These are phyloP conservation scores for Baronia brevicornis DNA, from an alignment of 2,888 invertebrate species.

Conservation along the genomic window DNA sequence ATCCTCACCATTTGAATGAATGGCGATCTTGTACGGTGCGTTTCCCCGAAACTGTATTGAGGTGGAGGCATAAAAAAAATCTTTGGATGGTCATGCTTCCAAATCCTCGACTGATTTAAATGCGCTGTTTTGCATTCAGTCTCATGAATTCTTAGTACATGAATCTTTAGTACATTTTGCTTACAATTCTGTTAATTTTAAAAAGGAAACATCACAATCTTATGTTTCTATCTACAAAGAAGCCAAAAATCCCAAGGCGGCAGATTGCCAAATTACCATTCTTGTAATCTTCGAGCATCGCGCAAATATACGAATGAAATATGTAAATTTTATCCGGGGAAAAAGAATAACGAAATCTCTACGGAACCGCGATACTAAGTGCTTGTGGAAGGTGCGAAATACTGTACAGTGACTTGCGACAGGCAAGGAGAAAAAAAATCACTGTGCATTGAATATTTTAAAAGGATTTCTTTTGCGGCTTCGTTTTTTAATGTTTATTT, in stretches of 20 bases:
- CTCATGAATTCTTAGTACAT: too few species aligned
- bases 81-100: too few species aligned
- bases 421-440: constrained; percentile 21
- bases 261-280: constrained; percentile 46
- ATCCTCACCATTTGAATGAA: too few species aligned
- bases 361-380: constrained; percentile 32
- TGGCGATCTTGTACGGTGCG: too few species aligned
- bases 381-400: constrained; percentile 46
- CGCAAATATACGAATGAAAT: constrained; percentile 50
- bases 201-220: constrained; percentile 3
- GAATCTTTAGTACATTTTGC: too few species aligned
- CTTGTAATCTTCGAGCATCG: constrained; percentile 48
- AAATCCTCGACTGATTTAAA: too few species aligned
- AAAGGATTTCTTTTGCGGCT: constrained; percentile 43
- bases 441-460: constrained; percentile 54
- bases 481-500: constrained; percentile 59
- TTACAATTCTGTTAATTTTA: too few species aligned
- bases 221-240: constrained; percentile 5
- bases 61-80: too few species aligned
- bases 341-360: constrained; percentile 31
- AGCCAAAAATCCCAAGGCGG: constrained; percentile 26
- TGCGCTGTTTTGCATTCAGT: too few species aligned
- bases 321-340: constrained; percentile 52
- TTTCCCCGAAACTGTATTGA: too few species aligned
- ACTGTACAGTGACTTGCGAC: constrained; percentile 28